Base-by-base conservation (phyloP, 2,797 vertebrate genomes). In the Phaenicophaeus curvirostris region DNA sequence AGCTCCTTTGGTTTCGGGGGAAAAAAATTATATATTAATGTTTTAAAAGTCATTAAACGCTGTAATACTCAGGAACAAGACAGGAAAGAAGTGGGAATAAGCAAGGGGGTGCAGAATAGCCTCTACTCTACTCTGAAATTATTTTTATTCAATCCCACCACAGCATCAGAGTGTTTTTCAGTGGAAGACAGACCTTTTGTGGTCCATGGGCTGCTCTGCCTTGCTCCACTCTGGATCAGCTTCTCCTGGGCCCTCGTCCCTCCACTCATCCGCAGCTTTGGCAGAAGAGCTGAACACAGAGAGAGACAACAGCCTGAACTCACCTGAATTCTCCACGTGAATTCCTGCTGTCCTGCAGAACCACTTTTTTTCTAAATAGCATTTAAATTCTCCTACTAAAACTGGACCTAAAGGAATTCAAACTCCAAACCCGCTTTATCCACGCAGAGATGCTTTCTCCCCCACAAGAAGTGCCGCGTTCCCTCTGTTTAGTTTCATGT, bases 391-490 rank as follows among this genome's bases (percentile, higher is more conserved):
- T 54, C 10, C 57, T 16, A 21, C 63, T 25, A 1, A 9, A 71
- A 15, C 54, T 2, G 14, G 41, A 13, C n/a, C 44, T 15, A 7
- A 46, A 46, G 46, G 46, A 21, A 46, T 46, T 20, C 62, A 42
- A 14, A 1, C 44, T 7, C 28, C 59, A 13, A 24, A 10, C 17
- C 54, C 19, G 3, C 57, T 71, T 48, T 21, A 2, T 2, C 28
- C n/a, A 1, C 7, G 3, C 0, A 0, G 0, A 20, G 20, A 6
- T 3, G 13, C 11, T 8, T 39, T 21, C 25, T n/a, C 21, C 27
- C 53, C 19, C 1, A 0, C 33, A 16, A 11, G 50, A 20, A 28
- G 17, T 15, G 4, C 9, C 57, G 11, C 24, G 33, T 37, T 9
- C 5, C 30, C 55, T 17, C 24, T 1, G 5, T 11, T 65, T 3